These are phyloP conservation scores for Dryobotodes eremita DNA, from an alignment of 2,888 invertebrate species.

Conservation along the genomic window DNA sequence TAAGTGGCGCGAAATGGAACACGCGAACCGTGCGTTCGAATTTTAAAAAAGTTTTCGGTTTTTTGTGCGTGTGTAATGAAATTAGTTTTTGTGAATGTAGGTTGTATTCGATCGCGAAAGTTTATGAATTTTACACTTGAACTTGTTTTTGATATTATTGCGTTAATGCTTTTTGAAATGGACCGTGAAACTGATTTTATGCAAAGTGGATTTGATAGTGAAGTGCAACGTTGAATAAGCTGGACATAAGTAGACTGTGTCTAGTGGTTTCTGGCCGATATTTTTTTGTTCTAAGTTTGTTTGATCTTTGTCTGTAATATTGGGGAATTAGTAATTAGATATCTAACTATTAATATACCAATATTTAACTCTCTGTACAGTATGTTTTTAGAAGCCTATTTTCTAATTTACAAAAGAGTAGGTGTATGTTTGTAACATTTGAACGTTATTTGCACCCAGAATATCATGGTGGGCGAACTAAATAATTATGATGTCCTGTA, in stretches of 20 bases:
- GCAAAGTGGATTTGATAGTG: slow-evolving; percentile 29
- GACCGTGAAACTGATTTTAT: slow-evolving; percentile 27
- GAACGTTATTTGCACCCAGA: not conserved
- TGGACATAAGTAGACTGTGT: slow-evolving; percentile 17
- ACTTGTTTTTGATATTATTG: slow-evolving; percentile 19
- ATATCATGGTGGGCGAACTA: not conserved
- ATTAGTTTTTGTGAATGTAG: slow-evolving; percentile 46
- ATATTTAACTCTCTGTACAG: not conserved
- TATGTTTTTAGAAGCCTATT: not conserved
- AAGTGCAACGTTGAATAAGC: slow-evolving; percentile 29
- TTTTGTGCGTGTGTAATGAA: slow-evolving; percentile 13
- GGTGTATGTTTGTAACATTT: not conserved
- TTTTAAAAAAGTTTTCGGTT: slow-evolving; percentile 62
- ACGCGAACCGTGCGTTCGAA: slow-evolving; percentile 76
- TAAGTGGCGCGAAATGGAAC: slow-evolving; percentile 76
- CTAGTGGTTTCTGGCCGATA: slow-evolving; percentile 74
- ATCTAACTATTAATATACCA: not conserved
- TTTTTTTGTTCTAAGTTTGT: slow-evolving; percentile 26
- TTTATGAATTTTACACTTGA: slow-evolving; percentile 38
- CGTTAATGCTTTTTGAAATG: slow-evolving; percentile 23
- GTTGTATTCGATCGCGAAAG: slow-evolving; percentile 37
- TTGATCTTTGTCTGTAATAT: not conserved
- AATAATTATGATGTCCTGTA: not conserved
- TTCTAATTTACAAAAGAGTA: not conserved
- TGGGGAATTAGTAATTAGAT: not conserved